A percentile compares a stretch with the other conserved stretches of the same genome.
Evolutionary conservation across 1,140 invertebrate species (phyloP).

Genomic region (Vanessa atalanta): DNA sequence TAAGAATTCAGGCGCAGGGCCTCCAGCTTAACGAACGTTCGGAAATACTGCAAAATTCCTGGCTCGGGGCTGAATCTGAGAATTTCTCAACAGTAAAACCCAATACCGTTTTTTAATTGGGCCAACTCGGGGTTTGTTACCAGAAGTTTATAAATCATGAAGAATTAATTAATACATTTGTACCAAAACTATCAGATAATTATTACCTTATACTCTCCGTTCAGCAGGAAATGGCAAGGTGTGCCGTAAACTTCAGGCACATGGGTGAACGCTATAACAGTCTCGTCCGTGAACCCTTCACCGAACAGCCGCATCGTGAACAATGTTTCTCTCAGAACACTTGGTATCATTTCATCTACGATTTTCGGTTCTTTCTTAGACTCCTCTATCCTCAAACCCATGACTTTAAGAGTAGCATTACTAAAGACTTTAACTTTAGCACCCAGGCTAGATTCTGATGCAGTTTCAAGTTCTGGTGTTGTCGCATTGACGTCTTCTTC

Average conservation of each 20-base stretch:
- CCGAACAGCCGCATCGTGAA: conserved; percentile 87
- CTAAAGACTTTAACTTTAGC: background rate
- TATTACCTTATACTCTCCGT: conserved; percentile 68
- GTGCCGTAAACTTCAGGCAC: conserved; percentile 74
- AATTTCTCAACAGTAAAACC: too few species aligned
- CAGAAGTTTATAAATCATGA: too few species aligned
- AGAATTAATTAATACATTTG: background rate
- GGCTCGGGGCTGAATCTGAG: too few species aligned
- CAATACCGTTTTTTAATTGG: too few species aligned
- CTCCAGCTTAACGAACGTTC: too few species aligned
- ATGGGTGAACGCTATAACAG: conserved; percentile 87
- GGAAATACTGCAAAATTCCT: too few species aligned
- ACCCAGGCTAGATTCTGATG: background rate
- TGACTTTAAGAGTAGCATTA: conserved; percentile 54
- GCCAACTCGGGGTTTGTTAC: too few species aligned
- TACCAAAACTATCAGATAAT: background rate
- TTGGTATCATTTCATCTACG: conserved; percentile 84
- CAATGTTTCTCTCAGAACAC: conserved; percentile 81
- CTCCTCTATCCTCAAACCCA: conserved; percentile 83
- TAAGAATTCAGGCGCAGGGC: too few species aligned
- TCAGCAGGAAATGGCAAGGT: conserved; percentile 76
- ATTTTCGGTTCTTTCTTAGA: conserved; percentile 82
- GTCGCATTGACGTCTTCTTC: conserved; percentile 12
- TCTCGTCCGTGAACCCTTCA: conserved; percentile 83
- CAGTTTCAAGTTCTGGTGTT: background rate